Evolutionary conservation across 2,113 vertebrate species (phyloP).

Genomic region (Rattus norvegicus): GRCr8 NC_086020.1:204333001-204333500

Average conservation of each 20-base stretch:
- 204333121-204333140: too few relatives aligned
- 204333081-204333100: neutral
- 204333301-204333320: neutral
- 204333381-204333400: neutral
- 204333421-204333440: neutral
- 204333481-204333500: neutral
- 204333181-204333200: neutral
- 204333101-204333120: neutral
- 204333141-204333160: neutral
- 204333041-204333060: neutral
- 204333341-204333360: neutral
- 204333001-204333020: neutral
- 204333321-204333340: neutral
- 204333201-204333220: neutral
- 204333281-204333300: neutral
- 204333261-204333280: neutral
- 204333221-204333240: neutral
- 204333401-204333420: neutral
- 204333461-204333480: neutral
- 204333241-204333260: neutral
- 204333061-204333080: neutral
- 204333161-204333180: neutral
- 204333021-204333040: neutral
- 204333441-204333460: neutral
- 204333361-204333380: neutral